Base-by-base conservation (phyloP, 2,113 vertebrate species). In the Phoxinus phoxinus region DNA sequence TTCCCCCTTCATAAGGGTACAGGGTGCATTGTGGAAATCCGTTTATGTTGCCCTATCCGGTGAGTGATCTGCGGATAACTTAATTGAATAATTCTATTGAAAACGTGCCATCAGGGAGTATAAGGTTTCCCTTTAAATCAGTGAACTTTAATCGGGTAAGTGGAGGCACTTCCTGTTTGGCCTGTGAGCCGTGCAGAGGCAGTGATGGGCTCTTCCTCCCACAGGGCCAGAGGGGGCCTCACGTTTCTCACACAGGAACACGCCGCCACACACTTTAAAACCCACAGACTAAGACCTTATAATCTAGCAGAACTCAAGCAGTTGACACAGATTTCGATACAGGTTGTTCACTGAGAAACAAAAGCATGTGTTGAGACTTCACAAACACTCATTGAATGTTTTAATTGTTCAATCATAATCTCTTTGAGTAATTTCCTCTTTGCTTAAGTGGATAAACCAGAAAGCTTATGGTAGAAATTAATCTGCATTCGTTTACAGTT, bases 61-160 rank as follows among this genome's bases (percentile, higher is more conserved):
- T 86, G 41, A 71, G 76, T 90, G 88, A 89, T 91, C 88, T 91
- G 87, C 83, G 89, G 86, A 90, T 90, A 87, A 86, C 87, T 87
- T 92, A 91, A 91, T 86, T 90, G 86, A 90, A 90, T 91, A 92
- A 91, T 90, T 93, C 86, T 84, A 88, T 79, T 86, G 81, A 87
- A 85, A 90, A 88, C 88, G 86, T 87, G 86, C 81, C 88, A 88
- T 90, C 85, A 89, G 84, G 86, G 89, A 89, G 84, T 83, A 86
- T 89, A 81, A 90, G 82, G 78, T 91, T 89, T 87, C 85, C 82
- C 61, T 84, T 81, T 67, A 76, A 86, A 86, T 84, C 77, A 80
- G 61, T 59, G 46, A 83, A 77, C 76, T 86, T 81, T 78, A 86
- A 79, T 86, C 48, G 46, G 58, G 75, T 86, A 83, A 86, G 78